Conservation (phyloP, 2,797 vertebrate genomes). For the Aphelocoma californica region DNA sequence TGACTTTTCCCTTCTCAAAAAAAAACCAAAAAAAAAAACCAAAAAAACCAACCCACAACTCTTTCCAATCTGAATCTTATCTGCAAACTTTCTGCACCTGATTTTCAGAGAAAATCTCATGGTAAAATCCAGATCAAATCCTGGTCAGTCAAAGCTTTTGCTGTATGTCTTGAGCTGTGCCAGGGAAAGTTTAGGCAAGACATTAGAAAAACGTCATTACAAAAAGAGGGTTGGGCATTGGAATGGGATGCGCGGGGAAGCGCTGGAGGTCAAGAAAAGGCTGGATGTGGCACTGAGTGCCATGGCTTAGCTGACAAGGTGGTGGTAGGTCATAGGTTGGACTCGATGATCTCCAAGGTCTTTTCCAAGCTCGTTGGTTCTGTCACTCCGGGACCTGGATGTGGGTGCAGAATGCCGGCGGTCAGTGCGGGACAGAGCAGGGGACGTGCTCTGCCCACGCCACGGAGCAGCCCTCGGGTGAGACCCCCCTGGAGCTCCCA, state of each 20-base stretch:
- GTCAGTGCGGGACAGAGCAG: neutral
- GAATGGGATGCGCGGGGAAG: neutral
- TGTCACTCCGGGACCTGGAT: accelerated
- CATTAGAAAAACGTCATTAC: neutral
- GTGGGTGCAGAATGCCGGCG: neutral
- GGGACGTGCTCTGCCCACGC: accelerated
- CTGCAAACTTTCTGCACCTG: neutral
- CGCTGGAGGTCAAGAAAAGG: neutral
- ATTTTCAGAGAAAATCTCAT: neutral
- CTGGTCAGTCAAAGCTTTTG: neutral
- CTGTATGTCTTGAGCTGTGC: neutral
- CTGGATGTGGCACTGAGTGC: neutral
- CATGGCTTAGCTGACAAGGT: accelerated
- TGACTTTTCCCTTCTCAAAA: neutral
- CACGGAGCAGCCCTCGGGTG: neutral
- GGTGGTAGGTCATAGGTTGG: neutral
- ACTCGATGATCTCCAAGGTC: neutral
- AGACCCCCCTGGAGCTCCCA: neutral
- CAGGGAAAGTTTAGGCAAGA: neutral
- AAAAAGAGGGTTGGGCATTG: neutral
- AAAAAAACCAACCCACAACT: neutral
- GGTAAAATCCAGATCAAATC: neutral
- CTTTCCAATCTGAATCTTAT: neutral
- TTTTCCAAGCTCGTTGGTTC: neutral
- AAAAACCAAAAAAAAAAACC: accelerated